A percentile compares a stretch with the other conserved stretches of the same genome.
These are phyloP conservation scores for Acanthosepion esculentum DNA, from an alignment of 2,888 invertebrate species.

Conservation along the genomic window DNA sequence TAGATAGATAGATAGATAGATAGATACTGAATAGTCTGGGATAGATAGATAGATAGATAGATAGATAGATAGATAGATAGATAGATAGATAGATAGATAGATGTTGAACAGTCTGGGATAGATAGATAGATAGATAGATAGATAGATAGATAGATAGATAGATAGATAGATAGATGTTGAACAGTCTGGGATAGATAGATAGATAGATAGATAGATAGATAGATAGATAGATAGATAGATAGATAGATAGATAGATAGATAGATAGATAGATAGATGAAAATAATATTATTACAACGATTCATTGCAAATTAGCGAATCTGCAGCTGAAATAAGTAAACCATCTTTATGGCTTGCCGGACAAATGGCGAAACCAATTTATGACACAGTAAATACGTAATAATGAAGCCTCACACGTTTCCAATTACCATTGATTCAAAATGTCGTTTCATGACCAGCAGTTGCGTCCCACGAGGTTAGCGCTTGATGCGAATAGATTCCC, in stretches of 20 bases:
- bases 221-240: background rate
- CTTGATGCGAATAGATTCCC: background rate
- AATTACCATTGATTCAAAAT: background rate
- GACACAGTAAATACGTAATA: background rate
- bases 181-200: too few species aligned
- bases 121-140: background rate
- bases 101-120: too few species aligned
- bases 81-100: background rate
- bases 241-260: background rate
- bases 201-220: background rate
- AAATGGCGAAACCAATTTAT: background rate
- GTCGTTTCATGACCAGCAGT: background rate
- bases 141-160: background rate
- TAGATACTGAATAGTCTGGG: too few species aligned
- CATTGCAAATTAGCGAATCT: background rate
- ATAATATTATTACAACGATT: background rate
- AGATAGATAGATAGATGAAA: background rate
- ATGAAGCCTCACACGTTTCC: background rate
- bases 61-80: background rate
- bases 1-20: background rate
- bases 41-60: background rate
- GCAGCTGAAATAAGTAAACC: background rate
- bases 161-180: background rate
- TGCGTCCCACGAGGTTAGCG: background rate
- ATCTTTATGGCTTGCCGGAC: background rate